phyloP scores from a whole-genome alignment of 30 jellyfish, hydroid and myxozoan species.

The Rhopilema esculentum region DNA sequence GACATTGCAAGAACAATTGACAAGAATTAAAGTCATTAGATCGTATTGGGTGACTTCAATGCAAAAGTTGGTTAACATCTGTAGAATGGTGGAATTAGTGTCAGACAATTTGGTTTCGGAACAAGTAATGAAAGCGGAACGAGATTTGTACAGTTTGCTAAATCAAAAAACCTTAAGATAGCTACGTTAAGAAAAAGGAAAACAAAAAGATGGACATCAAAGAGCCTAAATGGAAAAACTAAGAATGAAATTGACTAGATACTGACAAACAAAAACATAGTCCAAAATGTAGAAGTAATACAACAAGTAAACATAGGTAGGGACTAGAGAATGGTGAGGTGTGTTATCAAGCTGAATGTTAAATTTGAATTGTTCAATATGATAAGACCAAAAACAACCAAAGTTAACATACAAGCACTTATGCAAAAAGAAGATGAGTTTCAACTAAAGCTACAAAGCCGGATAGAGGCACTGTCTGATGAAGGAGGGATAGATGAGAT shows the following conservation, averaged over 20 bases:
- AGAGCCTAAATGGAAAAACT: conserved; percentile 3
- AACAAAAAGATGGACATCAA: conserved; percentile 36
- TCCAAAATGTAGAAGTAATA: conserved; percentile 4
- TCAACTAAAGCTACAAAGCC: background rate
- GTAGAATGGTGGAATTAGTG: background rate
- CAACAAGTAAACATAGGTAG: conserved; percentile 20
- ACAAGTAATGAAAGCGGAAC: background rate
- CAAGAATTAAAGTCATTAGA: conserved; percentile 42
- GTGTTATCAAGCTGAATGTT: background rate
- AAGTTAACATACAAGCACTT: background rate
- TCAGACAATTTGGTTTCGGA: background rate
- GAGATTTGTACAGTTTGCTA: background rate
- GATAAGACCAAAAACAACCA: background rate
- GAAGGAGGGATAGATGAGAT: background rate
- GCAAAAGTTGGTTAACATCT: too few species aligned
- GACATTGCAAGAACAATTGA: conserved; percentile 27
- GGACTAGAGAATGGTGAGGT: conserved; percentile 19
- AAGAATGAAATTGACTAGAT: conserved; percentile 7
- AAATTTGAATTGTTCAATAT: background rate
- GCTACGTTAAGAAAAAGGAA: background rate
- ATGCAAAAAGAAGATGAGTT: background rate
- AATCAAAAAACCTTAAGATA: background rate
- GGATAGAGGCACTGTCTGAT: background rate
- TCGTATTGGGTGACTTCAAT: conserved; percentile 34
- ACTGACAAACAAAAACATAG: conserved; percentile 1